phyloP scores from a whole-genome alignment of 1,140 invertebrate genomes.

The Chlorops oryzae region DNA sequence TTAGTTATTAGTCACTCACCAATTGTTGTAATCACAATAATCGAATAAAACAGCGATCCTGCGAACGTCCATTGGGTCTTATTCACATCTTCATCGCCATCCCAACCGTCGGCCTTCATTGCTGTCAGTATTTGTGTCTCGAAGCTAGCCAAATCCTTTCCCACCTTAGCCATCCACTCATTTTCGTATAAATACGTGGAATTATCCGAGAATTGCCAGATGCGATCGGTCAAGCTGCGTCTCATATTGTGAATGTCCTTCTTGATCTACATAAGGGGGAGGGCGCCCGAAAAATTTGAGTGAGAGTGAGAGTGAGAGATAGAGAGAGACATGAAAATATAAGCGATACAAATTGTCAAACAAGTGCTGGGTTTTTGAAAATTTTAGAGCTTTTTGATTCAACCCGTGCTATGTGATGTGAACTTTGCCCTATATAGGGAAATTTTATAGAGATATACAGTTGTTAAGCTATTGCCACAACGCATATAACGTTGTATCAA shows the following conservation, averaged over 20 bases:
- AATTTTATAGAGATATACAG: too few relatives aligned
- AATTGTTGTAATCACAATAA: constrained; percentile 95
- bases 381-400: too few relatives aligned
- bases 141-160: constrained; percentile 55
- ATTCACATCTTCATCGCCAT: constrained; percentile 72
- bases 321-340: too few relatives aligned
- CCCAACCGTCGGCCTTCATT: constrained; percentile 87
- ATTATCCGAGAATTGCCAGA: constrained; percentile 71
- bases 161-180: constrained; percentile 40
- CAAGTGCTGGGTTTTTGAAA: too few relatives aligned
- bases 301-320: too few relatives aligned
- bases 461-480: too few relatives aligned
- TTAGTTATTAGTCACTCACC: too few relatives aligned
- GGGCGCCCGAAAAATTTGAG: too few relatives aligned
- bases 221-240: constrained; percentile 65
- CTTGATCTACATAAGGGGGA: constrained; percentile 68
- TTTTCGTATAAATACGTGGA: constrained; percentile 27
- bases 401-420: too few relatives aligned
- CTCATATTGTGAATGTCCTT: constrained; percentile 66
- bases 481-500: too few relatives aligned
- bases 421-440: too few relatives aligned
- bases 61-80: constrained; percentile 83
- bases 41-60: constrained; percentile 91
- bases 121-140: constrained; percentile 73
- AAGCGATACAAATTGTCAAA: too few relatives aligned